Evolutionary conservation across 2,797 vertebrate species (phyloP).

Genomic region (Coccyzus lansbergi): DNA sequence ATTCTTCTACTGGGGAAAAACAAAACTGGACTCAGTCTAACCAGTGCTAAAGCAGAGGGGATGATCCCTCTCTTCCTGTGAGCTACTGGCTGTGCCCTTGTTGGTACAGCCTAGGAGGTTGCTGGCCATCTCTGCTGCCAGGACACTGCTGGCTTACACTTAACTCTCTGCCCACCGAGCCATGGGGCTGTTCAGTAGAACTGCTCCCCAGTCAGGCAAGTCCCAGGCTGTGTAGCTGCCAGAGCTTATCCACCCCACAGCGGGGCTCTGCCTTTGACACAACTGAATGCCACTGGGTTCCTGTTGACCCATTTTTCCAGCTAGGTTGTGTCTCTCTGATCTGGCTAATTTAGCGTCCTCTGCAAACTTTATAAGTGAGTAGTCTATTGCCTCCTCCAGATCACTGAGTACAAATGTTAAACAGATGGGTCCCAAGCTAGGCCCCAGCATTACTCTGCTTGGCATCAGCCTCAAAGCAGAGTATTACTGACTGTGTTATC

Average conservation of each 20-base stretch:
- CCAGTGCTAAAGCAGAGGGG: neutral
- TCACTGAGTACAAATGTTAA: neutral
- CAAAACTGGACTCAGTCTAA: neutral
- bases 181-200: neutral
- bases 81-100: accelerated
- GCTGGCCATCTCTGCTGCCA: neutral
- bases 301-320: neutral
- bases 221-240: accelerated
- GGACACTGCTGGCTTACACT: neutral
- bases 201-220: neutral
- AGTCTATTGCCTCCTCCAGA: neutral
- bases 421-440: neutral
- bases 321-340: neutral
- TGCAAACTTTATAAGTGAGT: neutral
- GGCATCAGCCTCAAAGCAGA: neutral
- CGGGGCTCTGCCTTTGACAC: neutral
- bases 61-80: accelerated
- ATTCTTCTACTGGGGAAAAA: accelerated
- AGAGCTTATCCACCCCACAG: accelerated
- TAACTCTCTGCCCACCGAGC: neutral
- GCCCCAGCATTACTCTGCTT: neutral
- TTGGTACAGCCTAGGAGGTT: accelerated
- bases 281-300: neutral
- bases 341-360: neutral
- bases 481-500: neutral